Evolutionary conservation across 1,140 invertebrate genomes (phyloP), one percentile per base, ranked within the genome.

Genomic region (Heterodera carotae): DNA sequence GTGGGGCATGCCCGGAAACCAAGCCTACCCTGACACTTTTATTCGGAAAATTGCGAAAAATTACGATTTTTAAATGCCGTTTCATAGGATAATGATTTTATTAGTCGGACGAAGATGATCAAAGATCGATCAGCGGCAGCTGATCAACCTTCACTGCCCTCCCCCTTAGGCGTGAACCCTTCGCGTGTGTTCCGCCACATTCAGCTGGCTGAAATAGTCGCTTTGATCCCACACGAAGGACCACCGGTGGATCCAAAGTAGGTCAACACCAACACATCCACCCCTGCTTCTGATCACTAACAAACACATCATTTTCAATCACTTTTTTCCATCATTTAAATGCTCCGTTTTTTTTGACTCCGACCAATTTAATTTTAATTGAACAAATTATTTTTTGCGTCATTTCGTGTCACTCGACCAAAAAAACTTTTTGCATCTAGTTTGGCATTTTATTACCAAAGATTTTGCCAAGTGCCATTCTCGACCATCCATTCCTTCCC

Each of bases 171-270:
- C 27, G 86, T 88, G 15, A 87, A 87, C 76, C 84, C 83, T 15
- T 72, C 73, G 53, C 81, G 85, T 22, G 85, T 87, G 33, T 87
- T 84, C 78, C 82, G 82, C 56, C 79, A 78, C 56, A 84, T 87
- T 53, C 72, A 83, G 12, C 64, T 87, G 31, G 78, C 86, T 27
- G 85, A 84, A 25, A 87, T 87, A 39, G 69, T 88, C 22, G 82
- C 84, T 2, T 60, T 87, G 7, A 71, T 80, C 4, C 85, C 84
- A 33, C 80, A 88, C 69, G 78, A 84, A 33, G 85, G 85, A 5
- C 76, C 79, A 29, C 43, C 86, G 8, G 69, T 87, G 7, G 76
- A 87, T 59, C 25, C 80, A 7, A 80, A 78, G 81, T 83, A 36
- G 73, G 79, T 82, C 48, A 62, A 25, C 39, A 39, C 25, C 27